Percentiles rank a stretch among this genome's conserved stretches.
Conservation (phyloP, 2,888 invertebrate genomes). For the Drosophila anomalata region DNA sequence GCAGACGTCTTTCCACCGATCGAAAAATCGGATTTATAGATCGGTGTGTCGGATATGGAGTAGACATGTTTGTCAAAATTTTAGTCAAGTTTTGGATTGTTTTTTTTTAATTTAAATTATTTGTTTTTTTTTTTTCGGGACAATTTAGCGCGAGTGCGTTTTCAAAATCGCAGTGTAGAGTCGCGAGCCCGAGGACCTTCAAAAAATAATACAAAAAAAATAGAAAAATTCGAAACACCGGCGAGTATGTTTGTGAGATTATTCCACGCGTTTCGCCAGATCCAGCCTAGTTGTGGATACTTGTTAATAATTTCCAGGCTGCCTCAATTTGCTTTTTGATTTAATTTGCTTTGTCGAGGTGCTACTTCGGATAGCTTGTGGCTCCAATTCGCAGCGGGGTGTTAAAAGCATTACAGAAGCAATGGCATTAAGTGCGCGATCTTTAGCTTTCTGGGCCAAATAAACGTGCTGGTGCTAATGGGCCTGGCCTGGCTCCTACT, state of each 20-base stretch:
- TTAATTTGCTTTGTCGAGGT: slow-evolving; percentile 18
- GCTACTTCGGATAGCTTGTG: slow-evolving; percentile 26
- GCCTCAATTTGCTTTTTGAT: slow-evolving; percentile 2
- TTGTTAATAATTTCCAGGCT: slow-evolving; percentile 9
- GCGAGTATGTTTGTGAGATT: slow-evolving; percentile 18
- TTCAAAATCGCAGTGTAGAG: not conserved
- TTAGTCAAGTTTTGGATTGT: not conserved
- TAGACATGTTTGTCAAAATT: slow-evolving; percentile 28
- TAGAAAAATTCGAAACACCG: not conserved
- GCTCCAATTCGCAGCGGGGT: slow-evolving; percentile 25
- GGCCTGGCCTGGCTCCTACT: not conserved
- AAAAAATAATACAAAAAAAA: not conserved
- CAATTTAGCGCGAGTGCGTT: not conserved
- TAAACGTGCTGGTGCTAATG: slow-evolving; percentile 11
- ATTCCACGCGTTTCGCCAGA: slow-evolving; percentile 1
- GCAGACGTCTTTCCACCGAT: slow-evolving; percentile 15
- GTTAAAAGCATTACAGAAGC: slow-evolving; percentile 27
- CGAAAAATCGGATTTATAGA: not conserved
- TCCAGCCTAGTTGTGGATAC: not conserved
- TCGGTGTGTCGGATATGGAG: slow-evolving; percentile 12
- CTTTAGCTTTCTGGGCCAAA: slow-evolving; percentile 28
- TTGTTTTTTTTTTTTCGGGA: not conserved
- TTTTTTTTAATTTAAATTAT: not conserved
- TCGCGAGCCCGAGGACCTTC: not conserved
- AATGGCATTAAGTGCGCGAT: slow-evolving; percentile 31